Base-by-base conservation (phyloP, 2,888 invertebrate genomes). In the Nesidiocoris tenuis region DNA sequence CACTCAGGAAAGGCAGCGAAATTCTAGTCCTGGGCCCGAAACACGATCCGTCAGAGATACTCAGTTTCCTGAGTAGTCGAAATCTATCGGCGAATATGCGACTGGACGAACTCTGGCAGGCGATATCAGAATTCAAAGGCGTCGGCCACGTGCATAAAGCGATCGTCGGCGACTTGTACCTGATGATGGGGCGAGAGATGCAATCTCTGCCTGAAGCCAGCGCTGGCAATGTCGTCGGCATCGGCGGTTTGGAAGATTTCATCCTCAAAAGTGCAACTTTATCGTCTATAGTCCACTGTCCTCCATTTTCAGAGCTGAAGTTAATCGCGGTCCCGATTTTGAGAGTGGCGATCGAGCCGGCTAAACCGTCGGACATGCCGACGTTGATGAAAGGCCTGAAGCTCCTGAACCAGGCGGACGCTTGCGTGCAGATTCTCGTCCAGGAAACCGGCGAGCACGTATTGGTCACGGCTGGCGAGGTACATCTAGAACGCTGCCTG, bases 401-500 rank as follows among this genome's bases (percentile, higher is more conserved):
- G 82, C 84, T 97, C 21, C 86, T 98, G 7, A 95, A 96, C 84
- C 96, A 97, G 84, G 93, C 95, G 0, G 98, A 98, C 85, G 94
- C 96, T 0, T 95, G 96, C 84, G 96, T 97, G 0, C 90, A 93
- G 83, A 79, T 80, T 0, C 85, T 92, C 0, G 87, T 98, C 17
- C 95, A 97, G 84, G 94, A 96, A 82, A 95, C 93, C 0, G 99
- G 99, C 0, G 98, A 99, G 83, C 92, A 96, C 82, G 94, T 99
- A 0, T 86, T 99, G 25, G 89, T 95, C 1, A 97, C 98, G 0
- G 93, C 98, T 1, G 99, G 99, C 0, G 97, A 99, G 85, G 94
- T 99, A 1, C 99, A 99, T 84, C 87, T 99, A 71, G 94, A 98
- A 82, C 90, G 96, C 82, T 99, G 99, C 84, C 86, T 99, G 2